A percentile compares a stretch with the other conserved stretches of the same genome.
Evolutionary conservation across 2,888 invertebrate genomes (phyloP).

Genomic region (Hoplodrina ambigua): DNA sequence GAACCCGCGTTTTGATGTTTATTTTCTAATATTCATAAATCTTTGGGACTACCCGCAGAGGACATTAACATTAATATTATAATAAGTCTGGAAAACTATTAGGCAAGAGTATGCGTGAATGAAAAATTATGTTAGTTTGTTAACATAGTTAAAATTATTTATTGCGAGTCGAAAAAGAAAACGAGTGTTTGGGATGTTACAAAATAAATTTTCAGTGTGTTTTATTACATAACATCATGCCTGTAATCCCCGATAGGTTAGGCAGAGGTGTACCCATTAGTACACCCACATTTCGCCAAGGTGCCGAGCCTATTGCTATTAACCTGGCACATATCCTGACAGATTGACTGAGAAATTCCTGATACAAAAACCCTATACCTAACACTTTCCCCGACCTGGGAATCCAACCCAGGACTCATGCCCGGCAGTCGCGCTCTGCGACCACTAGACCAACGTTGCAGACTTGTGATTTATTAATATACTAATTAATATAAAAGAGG

Average conservation of each 20-base stretch:
- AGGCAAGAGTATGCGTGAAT: constrained; percentile 23
- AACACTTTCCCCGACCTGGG: too few relatives aligned
- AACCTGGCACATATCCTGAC: too few relatives aligned
- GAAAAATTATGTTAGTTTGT: constrained; percentile 41
- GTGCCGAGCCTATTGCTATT: too few relatives aligned
- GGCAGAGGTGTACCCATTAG: too few relatives aligned
- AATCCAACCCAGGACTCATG: too few relatives aligned
- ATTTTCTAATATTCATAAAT: constrained; percentile 58
- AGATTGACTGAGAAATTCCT: too few relatives aligned
- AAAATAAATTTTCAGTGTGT: constrained; percentile 16
- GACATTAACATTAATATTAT: constrained; percentile 44
- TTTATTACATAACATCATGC: not conserved
- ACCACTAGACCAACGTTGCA: too few relatives aligned
- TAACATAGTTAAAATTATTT: constrained; percentile 38
- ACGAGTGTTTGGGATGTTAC: constrained; percentile 6
- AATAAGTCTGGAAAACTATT: constrained; percentile 30
- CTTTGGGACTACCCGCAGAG: constrained; percentile 16
- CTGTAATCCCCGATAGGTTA: too few relatives aligned
- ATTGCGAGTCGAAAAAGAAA: constrained; percentile 8
- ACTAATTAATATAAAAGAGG: not conserved
- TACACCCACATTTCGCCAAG: too few relatives aligned
- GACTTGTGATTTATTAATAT: constrained; percentile 3
- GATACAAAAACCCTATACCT: too few relatives aligned
- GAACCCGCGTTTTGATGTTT: constrained; percentile 58
- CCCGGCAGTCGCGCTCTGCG: too few relatives aligned